A percentile compares a stretch with the other conserved stretches of the same genome.
Conservation (phyloP, 2,888 invertebrate species). For the Epicampocera succincta region DNA sequence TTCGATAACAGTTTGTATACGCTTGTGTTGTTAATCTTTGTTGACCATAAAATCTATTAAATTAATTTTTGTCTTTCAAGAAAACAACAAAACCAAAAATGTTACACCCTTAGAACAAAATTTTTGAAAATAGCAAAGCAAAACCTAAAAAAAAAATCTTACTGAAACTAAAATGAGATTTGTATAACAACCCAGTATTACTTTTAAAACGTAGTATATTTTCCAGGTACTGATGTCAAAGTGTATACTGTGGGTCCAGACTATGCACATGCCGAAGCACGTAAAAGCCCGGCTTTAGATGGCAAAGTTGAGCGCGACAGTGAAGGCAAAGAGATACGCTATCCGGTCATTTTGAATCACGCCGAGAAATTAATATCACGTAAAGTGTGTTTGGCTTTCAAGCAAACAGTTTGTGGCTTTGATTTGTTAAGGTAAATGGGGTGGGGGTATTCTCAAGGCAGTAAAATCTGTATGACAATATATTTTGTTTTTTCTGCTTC, state of each 20-base stretch:
- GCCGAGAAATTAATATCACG: slow-evolving; percentile 98
- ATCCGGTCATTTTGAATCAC: slow-evolving; percentile 98
- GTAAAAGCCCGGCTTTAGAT: slow-evolving; percentile 98
- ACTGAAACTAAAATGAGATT: slow-evolving; percentile 68
- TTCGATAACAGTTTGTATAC: slow-evolving; percentile 66
- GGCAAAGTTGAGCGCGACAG: slow-evolving; percentile 99
- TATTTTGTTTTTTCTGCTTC: too few relatives aligned
- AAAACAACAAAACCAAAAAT: slow-evolving; percentile 31
- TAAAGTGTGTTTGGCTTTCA: slow-evolving; percentile 97
- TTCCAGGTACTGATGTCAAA: slow-evolving; percentile 87
- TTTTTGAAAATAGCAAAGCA: slow-evolving; percentile 36
- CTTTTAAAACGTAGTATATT: slow-evolving; percentile 82
- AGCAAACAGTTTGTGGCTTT: slow-evolving; percentile 99
- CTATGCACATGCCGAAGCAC: slow-evolving; percentile 99
- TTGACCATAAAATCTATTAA: slow-evolving; percentile 41
- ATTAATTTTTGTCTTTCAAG: slow-evolving; percentile 28
- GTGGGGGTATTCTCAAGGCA: too few relatives aligned
- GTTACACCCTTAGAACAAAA: slow-evolving; percentile 17
- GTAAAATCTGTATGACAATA: too few relatives aligned
- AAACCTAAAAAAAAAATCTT: slow-evolving; percentile 71
- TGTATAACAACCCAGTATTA: slow-evolving; percentile 80
- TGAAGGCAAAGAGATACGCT: slow-evolving; percentile 98
- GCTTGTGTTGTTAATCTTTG: slow-evolving; percentile 47
- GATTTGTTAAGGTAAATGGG: slow-evolving; percentile 91
- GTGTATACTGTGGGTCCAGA: slow-evolving; percentile 99